Percentiles rank a stretch among this genome's conserved stretches.
Evolutionary conservation across 2,113 vertebrate species (phyloP).

Genomic region (Semnornis frantzii): DNA sequence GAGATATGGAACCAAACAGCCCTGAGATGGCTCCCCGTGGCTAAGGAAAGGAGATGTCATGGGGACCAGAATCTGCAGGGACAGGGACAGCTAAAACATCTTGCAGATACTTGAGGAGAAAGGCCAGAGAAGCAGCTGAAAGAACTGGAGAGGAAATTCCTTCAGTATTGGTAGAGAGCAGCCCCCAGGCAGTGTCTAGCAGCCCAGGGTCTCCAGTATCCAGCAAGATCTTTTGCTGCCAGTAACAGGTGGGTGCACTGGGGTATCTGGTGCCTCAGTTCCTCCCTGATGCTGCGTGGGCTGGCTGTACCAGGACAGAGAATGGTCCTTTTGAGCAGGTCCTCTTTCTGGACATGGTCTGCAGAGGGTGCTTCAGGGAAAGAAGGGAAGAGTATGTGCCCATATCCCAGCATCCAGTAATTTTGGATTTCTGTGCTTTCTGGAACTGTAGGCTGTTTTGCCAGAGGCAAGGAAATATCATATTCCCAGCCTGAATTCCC

Average conservation of each 20-base stretch:
- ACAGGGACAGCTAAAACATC: neutral
- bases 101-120: fast-evolving
- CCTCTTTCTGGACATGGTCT: neutral
- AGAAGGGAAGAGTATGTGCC: neutral
- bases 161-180: neutral
- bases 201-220: neutral
- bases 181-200: neutral
- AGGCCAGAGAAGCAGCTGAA: neutral
- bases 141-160: neutral
- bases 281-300: fast-evolving
- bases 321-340: neutral
- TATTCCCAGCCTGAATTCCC: neutral
- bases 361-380: neutral
- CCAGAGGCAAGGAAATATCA: neutral
- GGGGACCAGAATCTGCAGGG: neutral
- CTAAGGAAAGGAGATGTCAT: neutral
- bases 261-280: neutral
- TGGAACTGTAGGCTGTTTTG: neutral
- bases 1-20: neutral
- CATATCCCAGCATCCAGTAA: neutral
- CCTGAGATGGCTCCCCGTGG: neutral
- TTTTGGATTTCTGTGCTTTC: neutral
- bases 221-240: neutral
- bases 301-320: neutral
- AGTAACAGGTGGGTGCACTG: neutral